Base-by-base conservation (phyloP, 2,888 invertebrate species). In the Cenopis cana region DNA sequence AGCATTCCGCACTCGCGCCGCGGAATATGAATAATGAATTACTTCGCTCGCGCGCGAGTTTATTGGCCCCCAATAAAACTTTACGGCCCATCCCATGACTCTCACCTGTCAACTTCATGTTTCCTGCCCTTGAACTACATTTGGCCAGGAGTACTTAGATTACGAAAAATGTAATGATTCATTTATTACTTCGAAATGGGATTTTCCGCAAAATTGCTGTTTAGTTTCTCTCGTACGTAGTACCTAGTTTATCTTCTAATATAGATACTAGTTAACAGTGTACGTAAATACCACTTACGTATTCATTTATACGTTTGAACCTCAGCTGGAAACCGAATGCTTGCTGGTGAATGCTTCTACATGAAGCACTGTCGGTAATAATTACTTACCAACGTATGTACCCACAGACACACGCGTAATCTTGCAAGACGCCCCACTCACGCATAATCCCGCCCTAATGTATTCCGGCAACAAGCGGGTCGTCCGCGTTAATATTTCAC, bases 11-110 rank as follows among this genome's bases (percentile, higher is more conserved):
- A 14, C 64, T 50, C 64, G 62, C 62, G 52, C 24, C 52, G 36
- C 36, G 24, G 33, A 69, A 68, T 68, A 73, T 73, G 73, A 73
- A 73, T 73, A 73, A 73, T 71, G 68, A 73, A 73, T 73, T 65
- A 66, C 69, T 50, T 57, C 14, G 49, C 67, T 52, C 20, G 36
- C 50, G 56, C 50, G 61, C 18, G 3, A 59, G 60, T 73, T 68
- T 71, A 68, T 73, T 68, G 68, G 65, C 52, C 24, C 8, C 46
- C 68, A 49, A 69, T 73, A 71, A 68, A 74, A 74, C 61, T 73
- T 73, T 70, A 73, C 62, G 68, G 65, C 69, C 49, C 38, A 59
- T 52, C 55, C 62, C 68, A 38, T 36, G 49, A 20, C 49, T 17
- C 29, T 57, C 57, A 64, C 57, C 59, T 65, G 57, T 41, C 38